A percentile compares a stretch with the other conserved stretches of the same genome.
Conservation (phyloP, 2,797 vertebrate genomes). For the Pseudochromis fuscus region DNA sequence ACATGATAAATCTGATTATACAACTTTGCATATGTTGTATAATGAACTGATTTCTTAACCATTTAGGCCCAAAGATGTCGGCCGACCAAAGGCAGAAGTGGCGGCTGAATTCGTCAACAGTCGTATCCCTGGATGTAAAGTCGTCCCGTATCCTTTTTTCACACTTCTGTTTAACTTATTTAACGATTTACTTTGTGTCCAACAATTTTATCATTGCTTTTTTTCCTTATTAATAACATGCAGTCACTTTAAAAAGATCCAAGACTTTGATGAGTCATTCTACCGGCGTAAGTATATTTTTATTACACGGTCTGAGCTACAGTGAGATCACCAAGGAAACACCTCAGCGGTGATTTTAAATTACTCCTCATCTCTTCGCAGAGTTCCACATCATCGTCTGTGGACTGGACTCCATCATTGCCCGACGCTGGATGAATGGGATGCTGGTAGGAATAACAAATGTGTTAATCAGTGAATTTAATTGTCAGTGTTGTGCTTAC, state of each 20-base stretch:
- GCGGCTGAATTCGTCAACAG: constrained; percentile 95
- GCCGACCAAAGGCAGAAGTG: constrained; percentile 96
- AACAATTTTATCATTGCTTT: not conserved
- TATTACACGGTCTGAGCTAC: not conserved
- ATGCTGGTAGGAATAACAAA: constrained; percentile 89
- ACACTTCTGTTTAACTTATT: not conserved
- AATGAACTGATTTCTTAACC: constrained; percentile 1
- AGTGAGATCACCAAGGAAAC: not conserved
- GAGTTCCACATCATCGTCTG: constrained; percentile 98
- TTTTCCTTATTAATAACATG: constrained; percentile 66
- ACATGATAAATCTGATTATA: not conserved
- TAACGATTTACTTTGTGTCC: not conserved
- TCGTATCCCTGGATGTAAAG: constrained; percentile 91
- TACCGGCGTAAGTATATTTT: constrained; percentile 91
- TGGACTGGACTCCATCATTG: constrained; percentile 97
- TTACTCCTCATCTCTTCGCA: constrained; percentile 57
- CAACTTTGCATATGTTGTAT: not conserved
- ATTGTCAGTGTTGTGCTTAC: not conserved
- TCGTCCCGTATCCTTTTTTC: constrained; percentile 91
- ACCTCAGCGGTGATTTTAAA: constrained; percentile 9
- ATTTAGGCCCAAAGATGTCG: constrained; percentile 92
- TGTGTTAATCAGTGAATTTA: no score
- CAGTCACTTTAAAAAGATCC: constrained; percentile 98
- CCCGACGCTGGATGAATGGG: constrained; percentile 98
- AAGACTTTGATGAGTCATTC: constrained; percentile 96